These are phyloP conservation scores for Sinopyrophorus schimmeli DNA, from an alignment of 2,888 invertebrate genomes.

Conservation along the genomic window DNA sequence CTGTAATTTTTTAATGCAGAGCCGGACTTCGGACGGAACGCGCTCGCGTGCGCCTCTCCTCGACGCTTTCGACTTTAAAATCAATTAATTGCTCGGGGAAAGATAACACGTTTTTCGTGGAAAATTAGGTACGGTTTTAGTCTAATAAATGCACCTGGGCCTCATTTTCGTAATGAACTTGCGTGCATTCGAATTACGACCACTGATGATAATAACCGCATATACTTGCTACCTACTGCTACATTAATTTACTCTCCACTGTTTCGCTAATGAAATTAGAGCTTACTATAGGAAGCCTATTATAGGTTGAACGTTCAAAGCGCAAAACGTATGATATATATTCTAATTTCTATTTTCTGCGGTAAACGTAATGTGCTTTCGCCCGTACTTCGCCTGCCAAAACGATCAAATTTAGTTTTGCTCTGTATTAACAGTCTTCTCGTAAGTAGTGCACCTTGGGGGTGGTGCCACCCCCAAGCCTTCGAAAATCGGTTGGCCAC, in stretches of 20 bases:
- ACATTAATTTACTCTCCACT: slow-evolving; percentile 20
- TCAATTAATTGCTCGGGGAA: slow-evolving; percentile 15
- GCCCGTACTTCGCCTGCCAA: no score
- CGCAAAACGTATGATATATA: no score
- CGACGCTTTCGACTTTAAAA: slow-evolving; percentile 8
- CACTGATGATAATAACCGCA: slow-evolving; percentile 25
- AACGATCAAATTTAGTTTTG: no score
- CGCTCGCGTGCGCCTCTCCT: slow-evolving; percentile 18
- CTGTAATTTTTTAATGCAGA: no score
- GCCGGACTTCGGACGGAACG: slow-evolving; percentile 24
- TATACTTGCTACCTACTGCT: slow-evolving; percentile 19
- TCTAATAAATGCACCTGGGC: slow-evolving; percentile 22
- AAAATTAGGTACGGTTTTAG: slow-evolving; percentile 13
- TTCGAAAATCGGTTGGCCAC: no score
- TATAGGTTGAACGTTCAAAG: no score
- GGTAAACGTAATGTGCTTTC: no score
- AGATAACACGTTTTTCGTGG: slow-evolving; percentile 7
- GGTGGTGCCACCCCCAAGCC: no score
- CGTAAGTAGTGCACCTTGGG: no score
- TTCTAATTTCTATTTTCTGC: no score
- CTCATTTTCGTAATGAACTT: slow-evolving; percentile 29
- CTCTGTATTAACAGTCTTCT: no score
- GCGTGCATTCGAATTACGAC: slow-evolving; percentile 29
- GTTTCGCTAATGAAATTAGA: slow-evolving; percentile 23
- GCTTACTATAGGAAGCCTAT: no score